Base-by-base conservation (phyloP, 2,888 invertebrate genomes). In the Nysson spinosus region DNA sequence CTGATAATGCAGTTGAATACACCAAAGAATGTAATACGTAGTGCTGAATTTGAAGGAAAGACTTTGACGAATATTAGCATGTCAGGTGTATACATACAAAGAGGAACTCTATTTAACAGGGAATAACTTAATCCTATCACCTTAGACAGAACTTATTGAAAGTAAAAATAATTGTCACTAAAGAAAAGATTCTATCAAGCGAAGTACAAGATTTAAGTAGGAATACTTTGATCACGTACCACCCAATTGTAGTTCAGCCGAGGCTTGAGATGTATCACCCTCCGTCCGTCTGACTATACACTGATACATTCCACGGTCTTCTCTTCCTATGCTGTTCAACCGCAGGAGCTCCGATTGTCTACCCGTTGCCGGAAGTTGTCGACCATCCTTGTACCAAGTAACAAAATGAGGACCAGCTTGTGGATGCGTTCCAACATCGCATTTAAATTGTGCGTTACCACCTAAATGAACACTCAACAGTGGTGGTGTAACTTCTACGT, bases 261-360 rank as follows among this genome's bases (percentile, higher is more conserved):
- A 90, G 5, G 93, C 93, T 83, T 94, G 94, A 19, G 93, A 93
- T 1, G 93, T 93, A 80, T 93, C 93, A 11, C 93, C 93, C 83
- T 93, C 93, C 24, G 92, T 90, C 68, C 93, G 88, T 63, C 93
- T 88, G 4, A 92, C 93, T 65, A 93, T 89, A 83, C 93, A 94
- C 83, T 93, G 93, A 84, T 93, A 93, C 92, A 93, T 93, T 75
- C 93, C 93, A 60, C 92, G 89, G 83, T 93, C 93, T 79, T 93
- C 93, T 49, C 93, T 88, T 30, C 91, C 91, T 34, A 93, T 93
- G 56, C 92, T 91, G 69, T 90, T 90, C 73, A 93, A 89, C 47
- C 92, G 88, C 49, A 93, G 83, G 28, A 91, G 89, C 77, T 93
- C 93, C 40, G 90, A 90, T 64, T 91, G 91, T 69, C 93, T 89